Percentiles rank a stretch among this genome's conserved stretches.
These are phyloP conservation scores for Drosophila subobscura DNA, from an alignment of 1,140 invertebrate genomes.

Conservation along the genomic window DNA sequence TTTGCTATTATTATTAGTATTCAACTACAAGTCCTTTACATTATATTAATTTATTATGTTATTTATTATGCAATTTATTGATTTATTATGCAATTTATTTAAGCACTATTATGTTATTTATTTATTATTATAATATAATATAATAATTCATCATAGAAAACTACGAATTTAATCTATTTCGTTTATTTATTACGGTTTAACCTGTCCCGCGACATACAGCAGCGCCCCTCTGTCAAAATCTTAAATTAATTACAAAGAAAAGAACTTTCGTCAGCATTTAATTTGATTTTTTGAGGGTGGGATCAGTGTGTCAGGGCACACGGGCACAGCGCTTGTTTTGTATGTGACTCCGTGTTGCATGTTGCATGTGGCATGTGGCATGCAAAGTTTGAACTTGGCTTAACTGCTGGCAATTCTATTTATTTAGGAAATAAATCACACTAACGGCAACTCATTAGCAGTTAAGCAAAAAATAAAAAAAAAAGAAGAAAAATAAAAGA, in stretches of 20 bases:
- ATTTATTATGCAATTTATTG: too few relatives aligned
- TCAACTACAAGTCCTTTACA: too few relatives aligned
- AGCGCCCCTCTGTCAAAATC: too few relatives aligned
- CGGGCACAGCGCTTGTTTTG: not conserved
- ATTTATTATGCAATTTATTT: too few relatives aligned
- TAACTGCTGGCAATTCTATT: slow-evolving; percentile 78
- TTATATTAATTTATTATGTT: too few relatives aligned
- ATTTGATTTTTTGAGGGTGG: slow-evolving; percentile 16
- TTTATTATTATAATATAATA: too few relatives aligned
- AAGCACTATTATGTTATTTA: too few relatives aligned
- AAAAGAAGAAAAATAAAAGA: slow-evolving; percentile 20
- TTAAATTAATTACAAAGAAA: not conserved
- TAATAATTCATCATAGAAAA: too few relatives aligned
- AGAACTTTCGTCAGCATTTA: not conserved
- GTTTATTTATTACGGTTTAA: too few relatives aligned
- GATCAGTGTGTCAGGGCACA: slow-evolving; percentile 39
- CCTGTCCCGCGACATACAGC: too few relatives aligned
- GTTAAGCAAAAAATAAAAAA: slow-evolving; percentile 52
- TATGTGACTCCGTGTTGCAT: slow-evolving; percentile 27
- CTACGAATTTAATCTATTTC: too few relatives aligned
- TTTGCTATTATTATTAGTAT: too few relatives aligned
- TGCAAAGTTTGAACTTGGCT: slow-evolving; percentile 60
- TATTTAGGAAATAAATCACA: slow-evolving; percentile 82
- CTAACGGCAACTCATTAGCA: slow-evolving; percentile 82
- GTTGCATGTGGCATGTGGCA: slow-evolving; percentile 64